Evolutionary conservation across 2,888 invertebrate species (phyloP), one percentile per base, ranked within the genome.

Genomic region (Drosophila glabriapex): DNA sequence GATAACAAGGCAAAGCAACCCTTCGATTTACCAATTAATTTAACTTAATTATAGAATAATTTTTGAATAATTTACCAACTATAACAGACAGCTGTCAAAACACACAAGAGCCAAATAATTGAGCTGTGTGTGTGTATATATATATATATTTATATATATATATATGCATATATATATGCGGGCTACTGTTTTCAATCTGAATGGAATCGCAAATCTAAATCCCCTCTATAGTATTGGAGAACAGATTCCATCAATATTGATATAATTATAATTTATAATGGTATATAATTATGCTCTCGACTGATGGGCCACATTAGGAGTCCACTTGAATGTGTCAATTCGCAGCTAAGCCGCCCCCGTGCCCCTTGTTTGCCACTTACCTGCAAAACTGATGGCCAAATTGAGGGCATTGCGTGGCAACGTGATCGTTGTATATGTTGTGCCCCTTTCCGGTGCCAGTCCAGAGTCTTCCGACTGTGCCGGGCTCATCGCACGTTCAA

Each of bases 401-500:
- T 91, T 92, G 59, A 92, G 91, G 39, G 93, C 92, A 83, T 91
- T 94, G 62, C 94, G 90, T 29, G 93, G 93, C 74, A 94, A 83
- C 58, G 93, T 93, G 65, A 94, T 93, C 54, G 94, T 94, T 59
- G 93, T 93, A 81, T 93, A 94, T 68, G 93, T 93, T 41, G 94
- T 93, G 67, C 93, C 93, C 19, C 93, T 91, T 80, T 94, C 93
- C 59, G 93, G 93, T 53, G 93, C 94, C 73, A 94, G 69, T 28
- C 93, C 93, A 41, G 93, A 93, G 80, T 94, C 93, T 81, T 94
- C 93, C 4, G 94, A 94, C 71, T 94, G 93, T 70, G 93, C 93
- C 41, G 93, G 93, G 83, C 93, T 93, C 93, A 94, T 93, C 64
- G 93, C 94, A 58, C 93, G 93, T 81, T 93, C 93, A 76, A 93